phyloP scores from a whole-genome alignment of 2,113 vertebrate species.

The Nyctibius bracteatus region DNA sequence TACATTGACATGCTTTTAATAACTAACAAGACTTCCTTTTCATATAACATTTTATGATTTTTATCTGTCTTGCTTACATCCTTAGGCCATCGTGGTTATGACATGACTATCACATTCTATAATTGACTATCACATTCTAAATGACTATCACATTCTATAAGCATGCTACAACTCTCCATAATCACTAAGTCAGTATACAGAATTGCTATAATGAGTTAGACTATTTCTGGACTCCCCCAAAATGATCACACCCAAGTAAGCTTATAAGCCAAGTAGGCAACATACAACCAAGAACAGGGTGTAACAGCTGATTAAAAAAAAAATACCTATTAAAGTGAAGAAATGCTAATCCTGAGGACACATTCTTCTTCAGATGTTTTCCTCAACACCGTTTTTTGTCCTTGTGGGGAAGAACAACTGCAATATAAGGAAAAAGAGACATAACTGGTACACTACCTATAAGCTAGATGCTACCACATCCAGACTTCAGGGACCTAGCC shows the following conservation, averaged over 20 bases:
- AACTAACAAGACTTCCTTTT: background rate
- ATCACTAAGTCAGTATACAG: background rate
- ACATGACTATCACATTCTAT: background rate
- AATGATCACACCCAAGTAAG: background rate
- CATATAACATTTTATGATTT: background rate
- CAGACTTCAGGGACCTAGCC: background rate
- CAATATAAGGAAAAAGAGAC: background rate
- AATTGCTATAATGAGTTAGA: background rate
- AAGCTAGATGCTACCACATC: background rate
- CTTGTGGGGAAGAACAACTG: background rate
- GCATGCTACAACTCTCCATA: background rate
- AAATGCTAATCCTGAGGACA: background rate
- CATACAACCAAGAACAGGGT: background rate
- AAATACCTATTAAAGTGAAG: background rate
- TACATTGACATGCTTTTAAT: background rate
- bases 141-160: background rate
- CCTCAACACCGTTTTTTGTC: background rate
- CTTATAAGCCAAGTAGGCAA: background rate
- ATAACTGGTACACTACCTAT: background rate
- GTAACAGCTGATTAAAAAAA: background rate
- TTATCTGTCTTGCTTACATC: background rate
- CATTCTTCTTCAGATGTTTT: background rate
- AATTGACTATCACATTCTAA: no score
- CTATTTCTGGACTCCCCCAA: background rate
- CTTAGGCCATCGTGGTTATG: background rate